Percentiles rank a stretch among this genome's conserved stretches.
phyloP scores from a whole-genome alignment of 2,797 vertebrate genomes.

The Acestrorhynchus altus region DNA sequence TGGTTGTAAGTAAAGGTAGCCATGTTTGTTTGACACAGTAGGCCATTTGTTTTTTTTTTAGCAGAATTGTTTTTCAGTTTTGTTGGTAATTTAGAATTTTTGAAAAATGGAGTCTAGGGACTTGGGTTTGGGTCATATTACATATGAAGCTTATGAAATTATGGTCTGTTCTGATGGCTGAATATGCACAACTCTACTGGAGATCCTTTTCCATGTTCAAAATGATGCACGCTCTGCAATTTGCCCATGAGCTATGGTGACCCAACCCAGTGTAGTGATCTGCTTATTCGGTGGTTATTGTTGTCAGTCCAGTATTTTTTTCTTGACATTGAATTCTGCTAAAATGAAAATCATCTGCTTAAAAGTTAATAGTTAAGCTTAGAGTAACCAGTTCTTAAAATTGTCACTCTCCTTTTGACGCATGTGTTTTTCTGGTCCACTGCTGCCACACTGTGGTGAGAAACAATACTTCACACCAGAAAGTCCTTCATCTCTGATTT shows the following conservation, averaged over 20 bases:
- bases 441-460: constrained; percentile 75
- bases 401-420: background rate
- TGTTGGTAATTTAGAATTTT: background rate
- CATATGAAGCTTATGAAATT: too few relatives aligned
- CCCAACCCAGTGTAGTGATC: too few relatives aligned
- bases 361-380: background rate
- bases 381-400: background rate
- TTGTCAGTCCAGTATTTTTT: background rate
- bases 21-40: too few relatives aligned
- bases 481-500: background rate
- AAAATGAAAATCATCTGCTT: background rate
- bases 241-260: too few relatives aligned
- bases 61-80: background rate
- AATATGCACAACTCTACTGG: background rate
- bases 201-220: too few relatives aligned
- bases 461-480: constrained; percentile 42
- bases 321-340: background rate
- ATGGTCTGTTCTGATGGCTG: background rate
- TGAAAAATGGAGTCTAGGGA: background rate
- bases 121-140: too few relatives aligned
- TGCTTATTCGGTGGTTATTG: background rate
- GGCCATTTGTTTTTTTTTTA: background rate
- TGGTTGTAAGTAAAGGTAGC: too few relatives aligned
- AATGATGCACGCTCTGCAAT: too few relatives aligned
- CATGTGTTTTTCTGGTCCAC: constrained; percentile 42